Evolutionary conservation across 1,140 invertebrate genomes (phyloP), one percentile per base, ranked within the genome.

Genomic region (Octopus sinensis): DNA sequence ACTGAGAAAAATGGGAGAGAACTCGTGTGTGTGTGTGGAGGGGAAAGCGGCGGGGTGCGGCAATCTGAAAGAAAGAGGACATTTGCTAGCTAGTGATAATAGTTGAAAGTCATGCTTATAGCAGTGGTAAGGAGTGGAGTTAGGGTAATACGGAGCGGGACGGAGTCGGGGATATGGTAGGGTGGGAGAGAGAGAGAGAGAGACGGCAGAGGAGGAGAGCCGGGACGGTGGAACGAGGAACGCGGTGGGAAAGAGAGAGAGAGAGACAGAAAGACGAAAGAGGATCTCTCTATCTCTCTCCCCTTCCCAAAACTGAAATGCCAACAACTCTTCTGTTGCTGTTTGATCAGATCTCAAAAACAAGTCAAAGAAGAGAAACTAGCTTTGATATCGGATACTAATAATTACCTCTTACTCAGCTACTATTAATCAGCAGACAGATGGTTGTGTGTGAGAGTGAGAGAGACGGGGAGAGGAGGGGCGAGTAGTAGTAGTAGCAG

Each of bases 341-440:
- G 76, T 77, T 77, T 77, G 76, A 77, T 77, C 76, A 51, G n/a
- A 13, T 77, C 23, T 9, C 12, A 77, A 51, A 77, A 77, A 51
- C 76, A 51, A 77, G n/a, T 77, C 76, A 77, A 77, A 77, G 76
- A 51, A 53, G 52, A n/a, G 5, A 6, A 43, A 77, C 76, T 17
- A 43, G 76, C 76, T 77, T 77, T 77, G 76, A 77, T 77, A 77
- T 77, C 43, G 7, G 76, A 77, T 77, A 77, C 76, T 77, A 77
- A 77, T 77, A 77, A 76, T 77, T 77, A 77, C 23, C 43, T 51
- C 76, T 51, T 30, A 77, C 52, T 77, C 76, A 43, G 5, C 43
- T 77, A 77, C 76, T 43, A 77, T 77, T 77, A 77, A 77, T 77
- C 52, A 77, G 43, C 43, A 77, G 76, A 51, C 76, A 77, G 76